Base-by-base conservation (phyloP, 2,113 vertebrate genomes). In the Macroglossus sobrinus region DNA sequence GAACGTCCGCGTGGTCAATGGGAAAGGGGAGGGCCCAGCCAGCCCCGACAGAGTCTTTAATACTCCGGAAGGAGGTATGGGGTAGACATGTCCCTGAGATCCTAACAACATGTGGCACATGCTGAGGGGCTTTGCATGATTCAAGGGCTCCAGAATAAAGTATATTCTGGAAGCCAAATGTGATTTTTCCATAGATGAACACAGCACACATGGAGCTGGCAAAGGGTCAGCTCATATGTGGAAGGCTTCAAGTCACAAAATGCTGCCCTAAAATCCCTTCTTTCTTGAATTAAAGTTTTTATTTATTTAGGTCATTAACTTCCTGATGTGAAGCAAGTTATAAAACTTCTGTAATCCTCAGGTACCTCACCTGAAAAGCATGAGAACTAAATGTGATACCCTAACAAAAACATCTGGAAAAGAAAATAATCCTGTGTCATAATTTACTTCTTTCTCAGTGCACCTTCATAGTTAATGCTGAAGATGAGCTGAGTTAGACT, bases 41-140 rank as follows among this genome's bases (percentile, higher is more conserved):
- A 99, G 99, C 95, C 35, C 95, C 10, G 98, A 98, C 71, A 98
- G 98, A 98, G 86, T 98, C 89, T 99, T 99, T 98, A 98, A 98
- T 82, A 99, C 99, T 15, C 99, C 99, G 1, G 99, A 99, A 98
- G 99, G 99, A 99, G 99, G 99, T 99, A 99, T 61, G 98, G 81
- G 95, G 47, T n/a, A 0, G 87, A 7, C 0, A 0, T 24, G 38
- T 64, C 66, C 55, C 64, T 89, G 21, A 81, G 78, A 33, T 30
- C 78, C n/a, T 76, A 47, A 43, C 33, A 63, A 33, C 15, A 7
- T 13, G 1, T 3, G 45, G 18, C 28, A 3, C 35, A 12, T 43
- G 84, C 53, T 53, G 64, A 81, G 75, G 61, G 53, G 5, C 26
- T 78, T 28, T 71, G 7, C 24, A 5, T 18, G 53, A 45, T 47